Conservation (phyloP, 2,888 invertebrate species). For the Pediacus dermestoides region DNA sequence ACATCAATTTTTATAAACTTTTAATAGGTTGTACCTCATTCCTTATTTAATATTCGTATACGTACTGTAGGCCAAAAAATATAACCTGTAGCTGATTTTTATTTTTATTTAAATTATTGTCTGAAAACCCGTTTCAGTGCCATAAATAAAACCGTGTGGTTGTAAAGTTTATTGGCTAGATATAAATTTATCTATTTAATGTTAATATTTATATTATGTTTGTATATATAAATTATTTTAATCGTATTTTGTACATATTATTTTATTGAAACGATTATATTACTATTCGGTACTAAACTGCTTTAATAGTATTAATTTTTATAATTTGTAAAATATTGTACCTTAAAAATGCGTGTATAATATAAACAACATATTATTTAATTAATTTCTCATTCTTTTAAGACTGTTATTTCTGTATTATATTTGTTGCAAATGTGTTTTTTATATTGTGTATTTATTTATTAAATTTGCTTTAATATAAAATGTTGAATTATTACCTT, state of each 20-base stretch:
- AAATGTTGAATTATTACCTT: no score
- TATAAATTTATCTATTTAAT: constrained; percentile 4
- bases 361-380: no score
- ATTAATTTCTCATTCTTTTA: no score
- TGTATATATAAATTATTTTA: constrained; percentile 6
- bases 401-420: constrained; percentile 2
- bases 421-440: constrained; percentile 5
- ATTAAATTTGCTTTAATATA: constrained; percentile 4
- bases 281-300: no score
- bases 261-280: neutral
- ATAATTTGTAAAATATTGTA: no score
- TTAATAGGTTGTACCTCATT: no score
- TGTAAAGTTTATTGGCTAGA: constrained; percentile 13
- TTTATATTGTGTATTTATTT: neutral
- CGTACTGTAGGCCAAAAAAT: constrained; percentile 7
- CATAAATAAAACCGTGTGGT: constrained; percentile 10
- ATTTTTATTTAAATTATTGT: constrained; percentile 8
- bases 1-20: constrained; percentile 1
- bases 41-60: constrained; percentile 7
- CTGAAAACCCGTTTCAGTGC: constrained; percentile 15
- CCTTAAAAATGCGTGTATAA: no score
- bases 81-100: constrained; percentile 1
- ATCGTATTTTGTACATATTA: constrained; percentile 3
- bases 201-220: constrained; percentile 3
- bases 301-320: constrained; percentile 16